Percentiles rank a stretch among this genome's conserved stretches.
Conservation (phyloP, 2,797 vertebrate species). For the Falco peregrinus region DNA sequence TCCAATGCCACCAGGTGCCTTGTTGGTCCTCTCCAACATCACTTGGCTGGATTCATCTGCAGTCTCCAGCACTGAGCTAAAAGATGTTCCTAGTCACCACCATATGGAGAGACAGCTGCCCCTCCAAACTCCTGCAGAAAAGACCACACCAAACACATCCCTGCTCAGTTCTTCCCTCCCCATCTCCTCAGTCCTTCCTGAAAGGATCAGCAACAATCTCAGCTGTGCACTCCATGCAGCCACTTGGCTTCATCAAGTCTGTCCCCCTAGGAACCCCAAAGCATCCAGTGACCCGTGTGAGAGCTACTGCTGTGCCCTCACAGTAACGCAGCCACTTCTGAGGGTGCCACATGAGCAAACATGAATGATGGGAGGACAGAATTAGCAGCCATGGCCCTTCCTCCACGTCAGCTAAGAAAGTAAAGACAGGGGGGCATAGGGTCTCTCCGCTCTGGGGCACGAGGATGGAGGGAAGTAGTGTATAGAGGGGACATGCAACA, state of each 20-base stretch:
- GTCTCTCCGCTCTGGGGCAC: background rate
- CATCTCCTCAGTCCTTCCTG: background rate
- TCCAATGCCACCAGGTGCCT: background rate
- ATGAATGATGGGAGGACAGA: accelerated
- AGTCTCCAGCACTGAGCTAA: background rate
- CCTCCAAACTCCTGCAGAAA: background rate
- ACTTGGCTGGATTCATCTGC: background rate
- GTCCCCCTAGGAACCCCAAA: background rate
- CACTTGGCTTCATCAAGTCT: background rate
- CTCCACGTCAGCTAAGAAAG: background rate
- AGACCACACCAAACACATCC: background rate
- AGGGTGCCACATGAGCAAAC: background rate
- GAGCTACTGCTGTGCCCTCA: background rate
- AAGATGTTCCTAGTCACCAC: background rate
- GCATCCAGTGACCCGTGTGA: background rate
- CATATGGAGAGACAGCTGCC: accelerated
- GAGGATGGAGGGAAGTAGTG: background rate
- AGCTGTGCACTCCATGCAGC: too few species aligned
- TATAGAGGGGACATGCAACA: background rate
- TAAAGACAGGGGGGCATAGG: background rate
- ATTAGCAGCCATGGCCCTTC: background rate
- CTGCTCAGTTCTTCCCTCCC: background rate
- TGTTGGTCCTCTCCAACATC: background rate
- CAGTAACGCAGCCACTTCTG: background rate
- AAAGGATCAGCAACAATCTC: background rate